A percentile compares a stretch with the other conserved stretches of the same genome.
These are phyloP conservation scores for Neoaliturus tenellus DNA, from an alignment of 2,888 invertebrate species.

Conservation along the genomic window DNA sequence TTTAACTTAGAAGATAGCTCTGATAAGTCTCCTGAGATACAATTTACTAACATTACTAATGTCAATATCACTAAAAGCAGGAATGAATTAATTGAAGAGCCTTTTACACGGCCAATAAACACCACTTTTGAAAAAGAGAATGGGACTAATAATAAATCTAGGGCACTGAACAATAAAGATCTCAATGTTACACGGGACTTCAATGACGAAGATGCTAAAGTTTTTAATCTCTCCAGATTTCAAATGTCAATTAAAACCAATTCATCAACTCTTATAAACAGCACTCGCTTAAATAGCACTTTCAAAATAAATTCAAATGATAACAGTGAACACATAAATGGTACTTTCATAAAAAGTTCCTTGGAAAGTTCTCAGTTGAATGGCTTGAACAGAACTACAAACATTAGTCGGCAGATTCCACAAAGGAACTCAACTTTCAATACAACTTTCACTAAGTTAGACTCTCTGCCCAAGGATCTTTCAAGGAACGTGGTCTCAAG, in stretches of 20 bases:
- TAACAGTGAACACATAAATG: not conserved
- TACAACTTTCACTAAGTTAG: constrained; percentile 43
- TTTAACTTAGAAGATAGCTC: not conserved
- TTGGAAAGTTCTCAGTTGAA: not conserved
- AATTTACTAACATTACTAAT: constrained; percentile 7
- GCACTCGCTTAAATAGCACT: not conserved
- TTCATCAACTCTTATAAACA: not conserved
- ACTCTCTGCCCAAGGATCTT: not conserved
- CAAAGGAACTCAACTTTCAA: constrained; percentile 38
- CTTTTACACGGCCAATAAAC: constrained; percentile 16
- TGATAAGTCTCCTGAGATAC: not conserved
- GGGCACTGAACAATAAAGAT: constrained; percentile 28
- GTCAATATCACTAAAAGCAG: not conserved
- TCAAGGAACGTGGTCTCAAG: not conserved
- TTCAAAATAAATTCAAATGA: not conserved
- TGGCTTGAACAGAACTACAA: not conserved
- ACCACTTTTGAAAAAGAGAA: constrained; percentile 46
- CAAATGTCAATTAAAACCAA: not conserved
- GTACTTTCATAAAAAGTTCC: not conserved
- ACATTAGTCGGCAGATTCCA: constrained; percentile 15
- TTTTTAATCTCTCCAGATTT: not conserved
- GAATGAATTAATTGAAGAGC: not conserved
- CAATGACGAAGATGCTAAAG: not conserved
- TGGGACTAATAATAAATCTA: not conserved
- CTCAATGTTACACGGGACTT: constrained; percentile 4